A percentile compares a stretch with the other conserved stretches of the same genome.
phyloP scores from a whole-genome alignment of 2,888 invertebrate species.

The Diarsia mendica region DNA sequence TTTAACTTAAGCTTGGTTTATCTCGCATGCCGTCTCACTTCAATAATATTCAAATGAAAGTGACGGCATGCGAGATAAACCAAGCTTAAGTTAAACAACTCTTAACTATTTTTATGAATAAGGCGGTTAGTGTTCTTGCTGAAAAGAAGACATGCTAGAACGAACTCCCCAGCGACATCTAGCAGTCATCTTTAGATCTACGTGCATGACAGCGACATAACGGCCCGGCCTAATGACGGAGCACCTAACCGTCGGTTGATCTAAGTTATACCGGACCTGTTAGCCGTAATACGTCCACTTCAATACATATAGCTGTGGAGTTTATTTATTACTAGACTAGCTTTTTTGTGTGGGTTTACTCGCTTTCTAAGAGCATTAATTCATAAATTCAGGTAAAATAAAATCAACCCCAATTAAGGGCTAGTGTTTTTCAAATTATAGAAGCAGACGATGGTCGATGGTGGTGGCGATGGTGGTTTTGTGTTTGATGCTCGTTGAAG shows the following conservation, averaged over 20 bases:
- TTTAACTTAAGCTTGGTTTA: no score
- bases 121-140: no score
- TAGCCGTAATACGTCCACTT: conserved; percentile 39
- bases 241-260: conserved; percentile 60
- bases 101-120: no score
- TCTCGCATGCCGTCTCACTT: no score
- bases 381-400: background rate
- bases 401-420: no score
- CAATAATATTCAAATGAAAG: no score
- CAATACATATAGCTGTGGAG: conserved; percentile 17
- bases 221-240: conserved; percentile 60
- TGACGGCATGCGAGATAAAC: no score
- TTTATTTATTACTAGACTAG: background rate
- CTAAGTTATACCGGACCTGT: conserved; percentile 50
- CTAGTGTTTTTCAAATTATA: no score
- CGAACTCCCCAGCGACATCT: conserved; percentile 13
- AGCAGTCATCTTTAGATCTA: conserved; percentile 29
- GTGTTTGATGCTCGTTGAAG: no score
- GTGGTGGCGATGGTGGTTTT: no score
- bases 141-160: background rate
- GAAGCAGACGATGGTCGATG: no score
- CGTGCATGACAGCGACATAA: conserved; percentile 53
- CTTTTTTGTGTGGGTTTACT: background rate
- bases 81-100: no score
- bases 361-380: background rate